Evolutionary conservation across 2,113 vertebrate genomes (phyloP).

Genomic region (Casuarius casuarius): DNA sequence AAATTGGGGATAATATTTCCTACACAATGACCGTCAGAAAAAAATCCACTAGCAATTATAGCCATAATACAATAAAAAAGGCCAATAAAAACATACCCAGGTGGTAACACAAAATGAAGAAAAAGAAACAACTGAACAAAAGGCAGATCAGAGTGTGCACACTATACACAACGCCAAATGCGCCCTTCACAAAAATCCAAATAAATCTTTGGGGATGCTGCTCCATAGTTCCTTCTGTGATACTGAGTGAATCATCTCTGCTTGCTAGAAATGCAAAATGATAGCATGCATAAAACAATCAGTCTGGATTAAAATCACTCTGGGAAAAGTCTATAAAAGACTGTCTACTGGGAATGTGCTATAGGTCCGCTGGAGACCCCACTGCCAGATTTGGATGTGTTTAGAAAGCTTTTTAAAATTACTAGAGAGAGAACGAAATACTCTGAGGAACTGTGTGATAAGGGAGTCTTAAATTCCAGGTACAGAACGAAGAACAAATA

Average conservation of each 20-base stretch:
- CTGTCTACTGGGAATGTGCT: conserved; percentile 42
- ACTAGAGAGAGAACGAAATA: conserved; percentile 13
- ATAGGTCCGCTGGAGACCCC: neutral
- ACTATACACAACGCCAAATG: neutral
- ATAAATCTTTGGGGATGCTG: conserved; percentile 5
- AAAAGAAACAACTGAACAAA: neutral
- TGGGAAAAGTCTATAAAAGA: conserved; percentile 30
- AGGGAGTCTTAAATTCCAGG: conserved; percentile 19
- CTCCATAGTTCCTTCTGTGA: neutral
- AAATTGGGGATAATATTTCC: conserved; percentile 9
- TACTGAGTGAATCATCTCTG: conserved; percentile 3
- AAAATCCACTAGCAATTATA: neutral
- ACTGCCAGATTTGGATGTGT: neutral
- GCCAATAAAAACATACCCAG: neutral
- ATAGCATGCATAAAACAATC: neutral
- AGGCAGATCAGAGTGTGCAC: neutral
- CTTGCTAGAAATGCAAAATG: neutral
- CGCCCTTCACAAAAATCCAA: neutral
- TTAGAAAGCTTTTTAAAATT: conserved; percentile 26
- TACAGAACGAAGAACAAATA: conserved; percentile 17
- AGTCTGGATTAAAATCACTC: conserved; percentile 23
- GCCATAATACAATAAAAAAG: neutral
- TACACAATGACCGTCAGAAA: neutral
- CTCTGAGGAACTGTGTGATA: neutral
- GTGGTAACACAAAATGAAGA: neutral